Base-by-base conservation (phyloP, 2,888 invertebrate genomes). In the Subacronicta megacephala region DNA sequence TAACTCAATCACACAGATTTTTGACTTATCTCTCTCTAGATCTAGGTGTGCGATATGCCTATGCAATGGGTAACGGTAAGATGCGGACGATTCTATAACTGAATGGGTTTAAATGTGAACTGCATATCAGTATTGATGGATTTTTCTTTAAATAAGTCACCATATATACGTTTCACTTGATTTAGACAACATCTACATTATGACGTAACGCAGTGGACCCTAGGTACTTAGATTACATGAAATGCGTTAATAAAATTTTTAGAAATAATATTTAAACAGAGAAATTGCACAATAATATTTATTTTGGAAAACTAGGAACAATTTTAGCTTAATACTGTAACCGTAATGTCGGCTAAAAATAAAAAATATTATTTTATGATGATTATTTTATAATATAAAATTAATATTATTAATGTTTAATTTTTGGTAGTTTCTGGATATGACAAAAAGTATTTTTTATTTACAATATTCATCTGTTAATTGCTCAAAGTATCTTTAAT, bases 121-220 rank as follows among this genome's bases (percentile, higher is more conserved):
- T n/a, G 23, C 13, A 51, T 31, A 38, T 38, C 12, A 43, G 51
- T 63, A 5, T 38, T 70, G 37, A 33, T 41, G 17, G 35, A 36
- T 26, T 38, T 31, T 43, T 31, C n/a, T 31, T 16, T n/a, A 13
- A 58, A 20, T 40, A 50, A 40, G 40, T 62, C 44, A 56, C 38
- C 52, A 46, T n/a, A n/a, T n/a, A n/a, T 44, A 62, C 44, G 20
- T 54, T 70, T 79, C 75, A 82, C 61, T 72, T 80, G 75, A 80
- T 69, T 74, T 82, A 84, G 76, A 78, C 75, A 77, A 79, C 77
- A 77, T 68, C 80, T 85, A 85, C 77, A 77, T 75, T 74, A 72
- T 69, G 67, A 51, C 66, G 69, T 74, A 77, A 81, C 78, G 78
- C 77, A 81, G 82, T 87, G 87, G 87, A 87, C 87, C 87, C 87